Evolutionary conservation across 2,797 vertebrate species (phyloP).

Genomic region (Alosa sapidissima): DNA sequence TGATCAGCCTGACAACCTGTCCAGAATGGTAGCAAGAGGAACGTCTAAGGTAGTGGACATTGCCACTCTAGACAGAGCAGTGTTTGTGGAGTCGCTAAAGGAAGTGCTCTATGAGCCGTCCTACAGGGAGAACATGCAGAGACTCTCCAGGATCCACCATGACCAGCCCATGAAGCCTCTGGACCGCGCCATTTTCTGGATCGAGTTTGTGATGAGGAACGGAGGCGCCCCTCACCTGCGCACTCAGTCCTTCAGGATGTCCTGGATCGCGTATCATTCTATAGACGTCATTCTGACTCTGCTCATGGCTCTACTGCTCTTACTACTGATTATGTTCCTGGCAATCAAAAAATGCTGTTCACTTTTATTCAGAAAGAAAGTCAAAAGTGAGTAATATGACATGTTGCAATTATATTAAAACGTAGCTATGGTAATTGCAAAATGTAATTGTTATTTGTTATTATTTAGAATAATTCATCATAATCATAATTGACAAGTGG

Average conservation of each 20-base stretch:
- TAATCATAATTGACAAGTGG: too few relatives aligned
- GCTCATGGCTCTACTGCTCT: slow-evolving; percentile 27
- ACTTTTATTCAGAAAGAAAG: slow-evolving; percentile 4
- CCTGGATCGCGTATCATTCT: slow-evolving; percentile 51
- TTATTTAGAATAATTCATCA: too few relatives aligned
- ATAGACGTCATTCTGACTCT: slow-evolving; percentile 50
- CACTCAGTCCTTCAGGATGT: slow-evolving; percentile 55
- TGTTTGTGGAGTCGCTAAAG: slow-evolving; percentile 48
- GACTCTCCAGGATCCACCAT: slow-evolving; percentile 49
- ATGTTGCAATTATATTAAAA: too few relatives aligned
- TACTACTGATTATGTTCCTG: slow-evolving; percentile 29
- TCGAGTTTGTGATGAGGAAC: slow-evolving; percentile 54
- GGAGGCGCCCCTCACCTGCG: slow-evolving; percentile 48
- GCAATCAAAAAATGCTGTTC: background rate
- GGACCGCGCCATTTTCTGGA: slow-evolving; percentile 54
- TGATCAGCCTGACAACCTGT: slow-evolving; percentile 57
- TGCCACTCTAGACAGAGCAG: slow-evolving; percentile 32
- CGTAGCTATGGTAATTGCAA: too few relatives aligned
- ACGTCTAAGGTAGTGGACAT: slow-evolving; percentile 51
- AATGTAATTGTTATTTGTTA: background rate
- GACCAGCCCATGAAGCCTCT: slow-evolving; percentile 56
- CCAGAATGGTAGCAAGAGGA: slow-evolving; percentile 47
- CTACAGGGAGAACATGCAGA: slow-evolving; percentile 55
- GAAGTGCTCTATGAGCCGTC: slow-evolving; percentile 47
- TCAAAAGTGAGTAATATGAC: slow-evolving; percentile 12